Evolutionary conservation across 2,888 invertebrate species (phyloP).

Genomic region (Cheilosia vernalis): DNA sequence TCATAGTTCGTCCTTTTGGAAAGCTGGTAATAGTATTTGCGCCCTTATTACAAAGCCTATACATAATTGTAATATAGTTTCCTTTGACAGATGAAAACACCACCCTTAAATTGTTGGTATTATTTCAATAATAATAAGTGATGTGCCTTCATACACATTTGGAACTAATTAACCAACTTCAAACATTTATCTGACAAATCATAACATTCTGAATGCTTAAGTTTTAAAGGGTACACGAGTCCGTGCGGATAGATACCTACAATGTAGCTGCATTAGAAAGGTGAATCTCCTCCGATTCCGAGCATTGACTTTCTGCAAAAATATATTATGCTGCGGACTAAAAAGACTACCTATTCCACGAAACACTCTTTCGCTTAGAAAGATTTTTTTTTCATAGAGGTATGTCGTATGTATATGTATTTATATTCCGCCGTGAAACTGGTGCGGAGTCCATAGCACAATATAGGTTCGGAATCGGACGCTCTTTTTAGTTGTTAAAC

Average conservation of each 20-base stretch:
- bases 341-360: slow-evolving; percentile 50
- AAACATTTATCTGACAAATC: no score
- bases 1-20: no score
- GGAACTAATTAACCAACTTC: background rate
- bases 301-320: slow-evolving; percentile 48
- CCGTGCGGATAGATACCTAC: background rate
- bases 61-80: no score
- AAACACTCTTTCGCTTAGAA: slow-evolving; percentile 51
- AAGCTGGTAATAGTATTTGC: no score
- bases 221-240: background rate
- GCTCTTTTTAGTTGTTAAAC: slow-evolving; percentile 72
- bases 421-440: slow-evolving; percentile 36
- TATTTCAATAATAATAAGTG: no score
- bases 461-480: slow-evolving; percentile 38
- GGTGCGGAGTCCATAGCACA: slow-evolving; percentile 40
- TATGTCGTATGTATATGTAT: slow-evolving; percentile 26
- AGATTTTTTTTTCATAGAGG: slow-evolving; percentile 44
- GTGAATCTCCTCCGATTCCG: slow-evolving; percentile 46
- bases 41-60: no score
- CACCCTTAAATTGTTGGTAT: no score
- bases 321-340: slow-evolving; percentile 30
- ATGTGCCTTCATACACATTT: background rate
- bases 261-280: slow-evolving; percentile 22
- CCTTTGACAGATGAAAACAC: no score
- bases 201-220: background rate